These are phyloP conservation scores for Bothrops jararaca DNA, from an alignment of 2,113 vertebrate genomes.

Conservation along the genomic window DNA sequence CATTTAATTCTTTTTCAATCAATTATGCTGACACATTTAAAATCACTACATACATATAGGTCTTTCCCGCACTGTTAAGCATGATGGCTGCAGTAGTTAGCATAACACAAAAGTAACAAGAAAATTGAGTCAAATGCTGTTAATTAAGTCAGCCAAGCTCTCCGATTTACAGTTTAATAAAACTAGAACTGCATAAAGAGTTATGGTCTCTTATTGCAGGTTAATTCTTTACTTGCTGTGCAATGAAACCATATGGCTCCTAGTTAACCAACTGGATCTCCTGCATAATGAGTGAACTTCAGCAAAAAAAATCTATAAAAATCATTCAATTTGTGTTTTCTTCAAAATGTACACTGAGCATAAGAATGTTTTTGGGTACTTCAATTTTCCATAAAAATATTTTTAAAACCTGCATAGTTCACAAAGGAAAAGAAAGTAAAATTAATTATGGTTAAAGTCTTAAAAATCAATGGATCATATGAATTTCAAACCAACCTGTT, in stretches of 20 bases:
- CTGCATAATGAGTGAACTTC: background rate
- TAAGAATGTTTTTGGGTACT: background rate
- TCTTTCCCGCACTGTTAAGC: background rate
- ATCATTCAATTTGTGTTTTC: background rate
- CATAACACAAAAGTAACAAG: background rate
- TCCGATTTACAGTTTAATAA: background rate
- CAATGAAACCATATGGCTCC: background rate
- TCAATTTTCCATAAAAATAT: background rate
- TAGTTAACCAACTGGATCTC: background rate
- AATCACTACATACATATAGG: background rate
- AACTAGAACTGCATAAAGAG: background rate
- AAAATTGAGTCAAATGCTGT: background rate
- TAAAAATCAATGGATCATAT: background rate
- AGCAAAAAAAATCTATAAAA: background rate
- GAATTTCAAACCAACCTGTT: background rate
- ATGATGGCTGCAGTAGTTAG: background rate
- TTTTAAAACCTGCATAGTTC: background rate
- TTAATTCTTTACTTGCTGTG: background rate
- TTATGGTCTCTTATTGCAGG: background rate
- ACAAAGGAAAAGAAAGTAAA: background rate
- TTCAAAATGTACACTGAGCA: background rate
- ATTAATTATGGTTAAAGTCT: background rate
- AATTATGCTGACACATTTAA: slow-evolving; percentile 4
- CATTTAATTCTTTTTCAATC: background rate
- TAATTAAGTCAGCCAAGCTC: background rate